Evolutionary conservation across 2,797 vertebrate species (phyloP).

Genomic region (Falco naumanni): DNA sequence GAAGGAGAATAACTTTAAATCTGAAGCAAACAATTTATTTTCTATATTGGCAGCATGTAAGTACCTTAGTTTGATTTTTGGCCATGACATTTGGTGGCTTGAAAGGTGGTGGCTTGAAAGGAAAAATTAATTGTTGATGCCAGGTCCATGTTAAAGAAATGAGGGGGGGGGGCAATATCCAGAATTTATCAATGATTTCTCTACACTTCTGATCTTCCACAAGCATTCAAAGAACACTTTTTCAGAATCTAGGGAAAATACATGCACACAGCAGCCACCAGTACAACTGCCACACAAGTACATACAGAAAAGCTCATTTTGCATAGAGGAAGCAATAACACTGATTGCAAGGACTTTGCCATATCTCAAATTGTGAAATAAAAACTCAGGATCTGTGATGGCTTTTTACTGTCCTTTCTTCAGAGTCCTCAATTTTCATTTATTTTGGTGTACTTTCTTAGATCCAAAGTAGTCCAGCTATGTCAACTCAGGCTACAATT

Average conservation of each 20-base stretch:
- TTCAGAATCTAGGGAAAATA: not conserved
- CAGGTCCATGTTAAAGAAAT: not conserved
- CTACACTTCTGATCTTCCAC: not conserved
- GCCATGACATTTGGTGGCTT: not conserved
- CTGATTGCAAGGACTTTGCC: not conserved
- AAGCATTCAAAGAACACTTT: not conserved
- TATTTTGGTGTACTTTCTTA: not conserved
- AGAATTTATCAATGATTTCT: not conserved
- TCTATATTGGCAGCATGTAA: not conserved
- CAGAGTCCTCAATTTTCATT: not conserved
- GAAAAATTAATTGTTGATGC: not conserved
- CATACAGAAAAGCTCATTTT: not conserved
- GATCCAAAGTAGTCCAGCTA: not conserved
- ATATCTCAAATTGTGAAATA: not conserved
- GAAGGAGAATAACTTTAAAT: not conserved
- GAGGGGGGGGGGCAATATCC: not conserved
- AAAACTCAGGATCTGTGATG: accelerated
- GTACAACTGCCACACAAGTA: not conserved
- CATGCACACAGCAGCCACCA: not conserved
- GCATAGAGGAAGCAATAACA: not conserved
- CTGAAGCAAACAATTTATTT: not conserved
- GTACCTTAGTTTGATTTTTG: not conserved
- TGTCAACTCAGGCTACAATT: not conserved
- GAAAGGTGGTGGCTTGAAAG: not conserved
- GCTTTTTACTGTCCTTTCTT: not conserved